phyloP scores from a whole-genome alignment of 2,888 invertebrate genomes.

The Thereva nobilitata region DNA sequence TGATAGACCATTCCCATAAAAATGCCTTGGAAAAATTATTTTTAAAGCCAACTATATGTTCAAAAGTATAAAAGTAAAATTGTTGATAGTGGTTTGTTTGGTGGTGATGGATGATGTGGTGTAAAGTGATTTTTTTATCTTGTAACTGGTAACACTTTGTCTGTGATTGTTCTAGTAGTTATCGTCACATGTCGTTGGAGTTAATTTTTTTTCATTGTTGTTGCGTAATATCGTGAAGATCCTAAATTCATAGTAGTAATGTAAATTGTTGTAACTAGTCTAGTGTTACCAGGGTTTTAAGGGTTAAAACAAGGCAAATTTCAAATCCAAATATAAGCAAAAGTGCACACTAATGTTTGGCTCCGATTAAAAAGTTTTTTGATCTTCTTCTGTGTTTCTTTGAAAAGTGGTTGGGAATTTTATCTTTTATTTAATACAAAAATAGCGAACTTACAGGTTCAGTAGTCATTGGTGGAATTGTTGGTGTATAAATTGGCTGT shows the following conservation, averaged over 20 bases:
- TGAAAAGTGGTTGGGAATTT: constrained; percentile 38
- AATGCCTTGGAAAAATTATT: constrained; percentile 41
- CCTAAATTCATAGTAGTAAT: too few species aligned
- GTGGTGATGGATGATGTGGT: neutral
- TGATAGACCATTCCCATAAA: constrained; percentile 48
- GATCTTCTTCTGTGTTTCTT: constrained; percentile 17
- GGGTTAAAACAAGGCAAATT: constrained; percentile 3
- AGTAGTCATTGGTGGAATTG: constrained; percentile 46
- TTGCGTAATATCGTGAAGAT: too few species aligned
- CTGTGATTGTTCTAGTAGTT: constrained; percentile 13
- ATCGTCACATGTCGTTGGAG: neutral
- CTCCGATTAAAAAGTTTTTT: constrained; percentile 39
- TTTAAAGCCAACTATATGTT: constrained; percentile 38
- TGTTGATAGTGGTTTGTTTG: too few species aligned
- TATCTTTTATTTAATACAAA: constrained; percentile 1
- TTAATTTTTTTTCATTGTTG: too few species aligned
- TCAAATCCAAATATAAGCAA: constrained; percentile 14
- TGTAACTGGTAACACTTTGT: constrained; percentile 29
- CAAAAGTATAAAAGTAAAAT: constrained; percentile 5
- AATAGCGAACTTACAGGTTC: constrained; percentile 45
- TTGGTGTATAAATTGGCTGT: constrained; percentile 46
- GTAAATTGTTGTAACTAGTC: neutral
- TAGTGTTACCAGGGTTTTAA: constrained; percentile 30
- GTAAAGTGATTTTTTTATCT: neutral
- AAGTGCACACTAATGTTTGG: constrained; percentile 45